phyloP scores from a whole-genome alignment of 2,888 invertebrate genomes.

The Xestia rhomboidea region DNA sequence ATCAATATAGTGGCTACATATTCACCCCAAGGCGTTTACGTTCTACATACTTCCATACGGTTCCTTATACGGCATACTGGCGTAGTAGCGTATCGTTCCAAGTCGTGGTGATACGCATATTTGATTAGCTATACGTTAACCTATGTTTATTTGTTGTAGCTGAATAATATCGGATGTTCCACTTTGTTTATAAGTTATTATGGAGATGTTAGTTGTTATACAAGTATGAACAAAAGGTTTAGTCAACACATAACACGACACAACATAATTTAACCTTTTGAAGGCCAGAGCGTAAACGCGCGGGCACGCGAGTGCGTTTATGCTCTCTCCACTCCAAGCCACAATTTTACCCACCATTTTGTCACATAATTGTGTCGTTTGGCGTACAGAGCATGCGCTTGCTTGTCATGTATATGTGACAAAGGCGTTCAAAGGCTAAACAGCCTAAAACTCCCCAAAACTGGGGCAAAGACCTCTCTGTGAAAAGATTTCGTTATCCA shows the following conservation, averaged over 20 bases:
- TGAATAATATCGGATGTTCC: slow-evolving; percentile 24
- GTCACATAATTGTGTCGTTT: no score
- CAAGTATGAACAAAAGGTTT: background rate
- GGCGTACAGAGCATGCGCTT: no score
- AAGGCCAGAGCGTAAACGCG: no score
- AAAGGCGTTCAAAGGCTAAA: background rate
- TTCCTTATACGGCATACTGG: background rate
- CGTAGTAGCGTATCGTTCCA: slow-evolving; percentile 13
- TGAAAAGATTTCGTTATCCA: background rate
- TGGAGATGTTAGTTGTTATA: background rate
- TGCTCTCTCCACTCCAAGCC: no score
- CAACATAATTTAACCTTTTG: background rate
- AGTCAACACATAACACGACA: background rate
- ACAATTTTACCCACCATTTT: no score
- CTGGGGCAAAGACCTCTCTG: background rate
- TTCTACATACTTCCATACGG: background rate
- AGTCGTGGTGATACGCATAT: slow-evolving; percentile 29
- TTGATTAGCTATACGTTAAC: slow-evolving; percentile 35
- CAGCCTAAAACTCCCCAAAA: background rate
- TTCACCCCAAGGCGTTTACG: slow-evolving; percentile 16
- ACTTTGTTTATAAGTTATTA: slow-evolving; percentile 27
- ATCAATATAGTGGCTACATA: slow-evolving; percentile 27
- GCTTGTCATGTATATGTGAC: no score
- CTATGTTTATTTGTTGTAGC: slow-evolving; percentile 38
- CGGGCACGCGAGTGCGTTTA: no score